phyloP scores from a whole-genome alignment of 2,888 invertebrate species.

The Margaritifera margaritifera region DNA sequence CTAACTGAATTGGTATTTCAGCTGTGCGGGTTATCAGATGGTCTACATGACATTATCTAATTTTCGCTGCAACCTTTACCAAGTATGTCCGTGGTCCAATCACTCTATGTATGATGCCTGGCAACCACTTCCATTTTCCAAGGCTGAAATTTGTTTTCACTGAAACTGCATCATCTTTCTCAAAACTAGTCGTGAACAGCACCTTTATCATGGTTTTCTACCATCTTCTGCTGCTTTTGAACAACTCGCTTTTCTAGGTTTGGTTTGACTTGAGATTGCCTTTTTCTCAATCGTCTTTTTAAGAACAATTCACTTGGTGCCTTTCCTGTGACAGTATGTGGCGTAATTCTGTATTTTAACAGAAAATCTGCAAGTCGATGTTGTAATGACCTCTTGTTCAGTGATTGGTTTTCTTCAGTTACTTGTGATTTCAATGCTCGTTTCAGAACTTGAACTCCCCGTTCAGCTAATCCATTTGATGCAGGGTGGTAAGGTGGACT shows the following conservation, averaged over 20 bases:
- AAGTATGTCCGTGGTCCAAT: conserved; percentile 7
- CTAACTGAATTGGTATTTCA: no score
- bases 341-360: conserved; percentile 23
- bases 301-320: conserved; percentile 25
- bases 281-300: conserved; percentile 20
- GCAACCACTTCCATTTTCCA: conserved; percentile 2
- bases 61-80: conserved; percentile 1
- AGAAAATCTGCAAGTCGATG: conserved; percentile 23
- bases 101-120: conserved; percentile 6
- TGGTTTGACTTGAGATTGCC: conserved; percentile 1
- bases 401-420: conserved; percentile 4
- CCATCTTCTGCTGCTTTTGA: conserved; percentile 4
- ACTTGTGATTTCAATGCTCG: conserved; percentile 15
- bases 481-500: conserved; percentile 26
- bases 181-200: not conserved
- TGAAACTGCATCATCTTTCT: conserved; percentile 1
- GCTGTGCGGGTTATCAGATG: no score
- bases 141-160: conserved; percentile 3
- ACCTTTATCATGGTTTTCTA: conserved; percentile 2
- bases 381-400: conserved; percentile 9
- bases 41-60: not conserved
- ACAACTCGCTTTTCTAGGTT: not conserved
- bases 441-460: conserved; percentile 31
- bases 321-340: conserved; percentile 21
- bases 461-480: conserved; percentile 31